Conservation (phyloP, 2,113 vertebrate genomes). For the human (Homo sapiens) region DNA sequence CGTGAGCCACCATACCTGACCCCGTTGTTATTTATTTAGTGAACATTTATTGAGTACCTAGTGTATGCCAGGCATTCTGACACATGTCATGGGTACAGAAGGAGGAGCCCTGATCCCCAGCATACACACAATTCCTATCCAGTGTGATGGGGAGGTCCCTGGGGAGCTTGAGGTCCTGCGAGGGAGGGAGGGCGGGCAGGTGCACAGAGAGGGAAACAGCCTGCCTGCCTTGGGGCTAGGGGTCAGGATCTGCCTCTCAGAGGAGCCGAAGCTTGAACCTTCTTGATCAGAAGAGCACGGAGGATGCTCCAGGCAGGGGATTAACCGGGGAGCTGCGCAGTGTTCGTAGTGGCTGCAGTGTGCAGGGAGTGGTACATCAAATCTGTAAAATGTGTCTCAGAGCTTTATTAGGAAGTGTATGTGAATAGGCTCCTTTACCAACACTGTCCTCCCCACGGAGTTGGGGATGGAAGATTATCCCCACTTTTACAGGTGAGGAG, state of each 20-base stretch:
- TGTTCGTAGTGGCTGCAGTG: fast-evolving
- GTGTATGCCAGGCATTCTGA: background rate
- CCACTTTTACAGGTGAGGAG: background rate
- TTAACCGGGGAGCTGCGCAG: background rate
- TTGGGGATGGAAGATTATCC: background rate
- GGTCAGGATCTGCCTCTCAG: background rate
- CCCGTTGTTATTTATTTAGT: background rate
- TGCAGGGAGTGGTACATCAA: fast-evolving
- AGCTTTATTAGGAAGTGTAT: background rate
- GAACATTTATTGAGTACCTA: background rate
- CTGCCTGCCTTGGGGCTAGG: too few relatives aligned
- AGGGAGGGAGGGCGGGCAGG: background rate
- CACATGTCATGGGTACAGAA: background rate
- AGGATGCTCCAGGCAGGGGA: background rate
- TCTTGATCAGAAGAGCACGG: background rate
- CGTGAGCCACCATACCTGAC: too few relatives aligned
- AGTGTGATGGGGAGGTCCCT: background rate
- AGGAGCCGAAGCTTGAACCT: background rate
- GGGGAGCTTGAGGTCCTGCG: background rate
- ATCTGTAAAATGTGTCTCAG: background rate
- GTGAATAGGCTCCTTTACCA: background rate
- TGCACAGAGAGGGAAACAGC: background rate
- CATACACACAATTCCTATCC: background rate
- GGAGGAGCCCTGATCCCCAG: background rate
- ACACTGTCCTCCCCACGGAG: background rate